Evolutionary conservation across 2,113 vertebrate species (phyloP), one percentile per base, ranked within the genome.

Genomic region (Tupaia tana): DNA sequence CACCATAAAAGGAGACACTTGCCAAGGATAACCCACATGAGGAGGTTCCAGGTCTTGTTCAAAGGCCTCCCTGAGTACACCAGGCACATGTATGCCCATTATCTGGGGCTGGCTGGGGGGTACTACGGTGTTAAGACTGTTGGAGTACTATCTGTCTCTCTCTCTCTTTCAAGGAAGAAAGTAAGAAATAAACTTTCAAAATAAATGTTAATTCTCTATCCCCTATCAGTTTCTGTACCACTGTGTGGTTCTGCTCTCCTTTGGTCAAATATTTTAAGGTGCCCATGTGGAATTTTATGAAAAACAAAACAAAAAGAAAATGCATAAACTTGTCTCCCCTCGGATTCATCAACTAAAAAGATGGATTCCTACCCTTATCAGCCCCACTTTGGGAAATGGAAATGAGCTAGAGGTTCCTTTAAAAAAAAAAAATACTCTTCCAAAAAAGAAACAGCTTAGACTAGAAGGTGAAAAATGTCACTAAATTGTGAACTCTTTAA

Each of bases 221-320:
- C 10, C 63, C 24, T 54, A 84, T 29, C 54, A 82, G 31, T 9
- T 78, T 89, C 52, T 70, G 79, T 2, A 59, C 11, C 29, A 0
- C 8, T 69, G 1, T 63, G 59, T 52, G 31, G 22, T 61, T 79
- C 58, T 77, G 29, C 7, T 64, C 12, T 75, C 63, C 58, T 22
- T 66, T 20, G 54, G 69, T 27, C 77, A 77, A 77, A 20, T 74
- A 63, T 75, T 78, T 94, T 52, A 84, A 93, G 8, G 43, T 90
- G 15, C 9, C 29, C 3, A 67, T 16, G 7, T 29, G 3, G 25
- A 86, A 88, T 79, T 82, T 83, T 34, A 86, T 58, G 7, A 82
- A 74, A 92, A 86, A 92, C 22, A 92, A 43, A 95, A 67, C 59
- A 59, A 90, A 85, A 10, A 86, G 27, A 96, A 96, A 93, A 84